Base-by-base conservation (phyloP, 1,140 invertebrate species). In the Xylocopa sonorina region DNA sequence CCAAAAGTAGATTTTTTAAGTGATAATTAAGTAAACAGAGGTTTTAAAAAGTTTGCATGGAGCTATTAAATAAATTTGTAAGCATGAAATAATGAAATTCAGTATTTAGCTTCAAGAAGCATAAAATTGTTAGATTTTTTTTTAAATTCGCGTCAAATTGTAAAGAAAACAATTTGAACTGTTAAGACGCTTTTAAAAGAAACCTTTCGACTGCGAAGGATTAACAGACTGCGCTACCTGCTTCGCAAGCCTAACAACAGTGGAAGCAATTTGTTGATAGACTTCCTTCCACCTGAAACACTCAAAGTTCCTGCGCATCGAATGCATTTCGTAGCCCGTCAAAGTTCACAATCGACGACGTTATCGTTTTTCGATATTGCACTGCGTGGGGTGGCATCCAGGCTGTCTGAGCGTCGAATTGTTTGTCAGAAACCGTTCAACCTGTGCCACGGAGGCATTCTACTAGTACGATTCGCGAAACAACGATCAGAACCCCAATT, bases 351-450 rank as follows among this genome's bases (percentile, higher is more conserved):
- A 16, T 12, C 38, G 5, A 34, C 4, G 29, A 18, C 67, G n/a
- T 69, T 58, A 77, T 77, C 74, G 64, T 77, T 77, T 77, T 58
- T 68, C 64, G 74, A 77, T 77, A 76, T 57, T 53, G 21, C 50
- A 1, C 18, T 46, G 51, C 14, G 41, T 29, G 21, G 21, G 38
- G 16, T n/a, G 29, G 5, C 7, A 21, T 43, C 29, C 67, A 41
- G 16, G 1, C 1, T 6, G n/a, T 9, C 34, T 3, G 9, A 66
- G 24, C 73, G 34, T 43, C 14, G 48, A 27, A 67, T 38, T 21
- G 69, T 55, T 63, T 46, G 24, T 43, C 21, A 18, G 6, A 10
- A 7, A 27, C 12, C 18, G 38, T 75, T 66, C 67, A 64, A 66
- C 16, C 24, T 24, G n/a, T 29, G 34, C 14, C 21, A 50, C 34